These are phyloP conservation scores for Tetramorium parvispinum DNA, from an alignment of 1,140 invertebrate genomes.

Conservation along the genomic window DNA sequence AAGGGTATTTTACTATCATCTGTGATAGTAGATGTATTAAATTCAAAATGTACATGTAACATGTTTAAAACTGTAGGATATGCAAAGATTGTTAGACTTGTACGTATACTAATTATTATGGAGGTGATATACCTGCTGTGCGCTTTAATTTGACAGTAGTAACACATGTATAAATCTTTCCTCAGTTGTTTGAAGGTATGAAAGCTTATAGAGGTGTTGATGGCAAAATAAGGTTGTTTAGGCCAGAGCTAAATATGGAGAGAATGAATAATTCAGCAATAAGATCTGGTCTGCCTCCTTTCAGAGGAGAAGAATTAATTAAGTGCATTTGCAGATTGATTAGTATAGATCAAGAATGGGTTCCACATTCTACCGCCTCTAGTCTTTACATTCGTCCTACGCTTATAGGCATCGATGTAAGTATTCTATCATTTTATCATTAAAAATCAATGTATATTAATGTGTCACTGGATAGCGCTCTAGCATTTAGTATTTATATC, in stretches of 20 bases:
- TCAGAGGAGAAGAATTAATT: slow-evolving; percentile 95
- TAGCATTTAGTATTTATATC: not conserved
- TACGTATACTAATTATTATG: slow-evolving; percentile 14
- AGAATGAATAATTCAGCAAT: slow-evolving; percentile 95
- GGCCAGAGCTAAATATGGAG: slow-evolving; percentile 98
- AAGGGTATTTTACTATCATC: slow-evolving; percentile 2
- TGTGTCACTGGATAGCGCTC: not conserved
- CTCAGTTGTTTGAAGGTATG: slow-evolving; percentile 98
- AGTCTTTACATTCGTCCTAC: slow-evolving; percentile 99
- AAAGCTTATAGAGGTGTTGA: slow-evolving; percentile 98
- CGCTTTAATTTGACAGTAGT: slow-evolving; percentile 31
- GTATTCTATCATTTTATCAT: slow-evolving; percentile 79
- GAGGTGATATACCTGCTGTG: not conserved
- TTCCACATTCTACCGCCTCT: slow-evolving; percentile 94
- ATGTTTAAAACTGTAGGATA: slow-evolving; percentile 17
- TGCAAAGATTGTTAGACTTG: slow-evolving; percentile 13
- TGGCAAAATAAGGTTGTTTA: slow-evolving; percentile 96
- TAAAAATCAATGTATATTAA: not conserved
- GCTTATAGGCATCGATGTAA: slow-evolving; percentile 98
- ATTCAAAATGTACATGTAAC: not conserved
- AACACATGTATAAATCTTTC: slow-evolving; percentile 66
- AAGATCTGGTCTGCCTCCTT: slow-evolving; percentile 94
- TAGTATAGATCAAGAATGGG: slow-evolving; percentile 98
- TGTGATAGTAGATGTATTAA: not conserved
- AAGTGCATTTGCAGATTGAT: slow-evolving; percentile 95